Base-by-base conservation (phyloP, 2,113 vertebrate genomes). In the Hyperoodon ampullatus region DNA sequence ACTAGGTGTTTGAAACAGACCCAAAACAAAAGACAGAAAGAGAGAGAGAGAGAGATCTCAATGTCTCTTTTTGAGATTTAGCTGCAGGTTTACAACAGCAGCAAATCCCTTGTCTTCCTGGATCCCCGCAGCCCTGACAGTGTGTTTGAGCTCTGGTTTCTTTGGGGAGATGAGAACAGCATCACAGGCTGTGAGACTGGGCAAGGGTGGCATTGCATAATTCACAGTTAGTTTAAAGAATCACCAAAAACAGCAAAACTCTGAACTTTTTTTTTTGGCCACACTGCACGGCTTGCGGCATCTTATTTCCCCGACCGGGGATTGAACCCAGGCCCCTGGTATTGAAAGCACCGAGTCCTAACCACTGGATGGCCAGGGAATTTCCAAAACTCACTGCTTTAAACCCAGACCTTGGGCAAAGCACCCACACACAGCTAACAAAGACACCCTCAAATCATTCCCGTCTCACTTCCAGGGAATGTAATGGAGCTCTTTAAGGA, bases 151-250 rank as follows among this genome's bases (percentile, higher is more conserved):
- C 50, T 47, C 19, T 1, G 0, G 0, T 4, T 66, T 66, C 39
- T 44, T 60, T 5, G 0, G 24, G n/a, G 10, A 63, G 42, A 66
- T 5, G 26, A 78, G 6, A 50, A 23, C 0, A 9, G 39, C 5
- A 26, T 24, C 47, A 44, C 2, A 23, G 61, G 23, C 3, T 0
- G 21, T 33, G 15, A 24, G 4, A 24, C 24, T 0, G 6, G 30
- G 39, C 87, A 86, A 42, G 3, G 12, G 33, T 1, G 13, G 26
- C 30, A 21, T 70, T 44, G 33, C 11, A 1, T 8, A 15, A 3
- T 2, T 87, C 58, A 28, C 35, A 55, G 39, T 16, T 50, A 39
- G 39, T 39, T 39, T 39, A 60, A 50, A 68, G 55, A 80, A 88
- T 24, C 63, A 3, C 58, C 68, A 24, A 55, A 53, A 94, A 35